phyloP scores from a whole-genome alignment of 23 tunicate species.

The Corella eumyota region DNA sequence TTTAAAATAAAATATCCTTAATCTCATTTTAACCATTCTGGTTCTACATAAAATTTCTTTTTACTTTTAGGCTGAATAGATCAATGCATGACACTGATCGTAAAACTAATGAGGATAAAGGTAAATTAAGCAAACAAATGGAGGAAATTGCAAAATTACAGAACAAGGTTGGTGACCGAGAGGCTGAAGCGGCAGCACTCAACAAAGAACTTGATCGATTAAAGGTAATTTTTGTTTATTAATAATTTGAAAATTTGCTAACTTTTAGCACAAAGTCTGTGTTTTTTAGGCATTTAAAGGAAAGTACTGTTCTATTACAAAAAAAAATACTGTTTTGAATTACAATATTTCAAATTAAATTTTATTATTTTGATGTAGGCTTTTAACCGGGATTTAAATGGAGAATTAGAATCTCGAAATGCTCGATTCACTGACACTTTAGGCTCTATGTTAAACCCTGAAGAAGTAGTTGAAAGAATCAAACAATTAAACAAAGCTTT shows the following conservation, averaged over 20 bases:
- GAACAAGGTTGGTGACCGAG: constrained; percentile 54
- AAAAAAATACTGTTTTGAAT: too few species aligned
- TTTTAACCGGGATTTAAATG: neutral
- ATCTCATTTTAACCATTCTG: too few species aligned
- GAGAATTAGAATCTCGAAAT: neutral
- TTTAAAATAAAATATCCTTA: too few species aligned
- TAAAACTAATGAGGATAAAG: constrained; percentile 21
- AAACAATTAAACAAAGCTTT: constrained; percentile 30
- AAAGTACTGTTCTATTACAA: too few species aligned
- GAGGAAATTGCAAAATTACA: constrained; percentile 73
- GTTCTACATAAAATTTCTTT: too few species aligned
- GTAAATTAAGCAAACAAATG: constrained; percentile 51
- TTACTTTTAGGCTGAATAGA: constrained; percentile 33
- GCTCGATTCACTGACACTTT: constrained; percentile 24
- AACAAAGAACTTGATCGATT: constrained; percentile 47
- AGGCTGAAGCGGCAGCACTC: constrained; percentile 54
- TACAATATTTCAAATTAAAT: too few species aligned
- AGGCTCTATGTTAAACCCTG: constrained; percentile 41
- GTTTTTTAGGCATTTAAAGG: too few species aligned
- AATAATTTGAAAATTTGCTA: too few species aligned
- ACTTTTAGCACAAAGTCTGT: too few species aligned
- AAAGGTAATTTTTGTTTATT: constrained; percentile 21
- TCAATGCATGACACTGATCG: constrained; percentile 54
- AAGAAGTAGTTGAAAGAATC: constrained; percentile 43
- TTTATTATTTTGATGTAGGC: too few species aligned